Evolutionary conservation across 2,113 vertebrate genomes (phyloP).

Genomic region (Otis tarda): DNA sequence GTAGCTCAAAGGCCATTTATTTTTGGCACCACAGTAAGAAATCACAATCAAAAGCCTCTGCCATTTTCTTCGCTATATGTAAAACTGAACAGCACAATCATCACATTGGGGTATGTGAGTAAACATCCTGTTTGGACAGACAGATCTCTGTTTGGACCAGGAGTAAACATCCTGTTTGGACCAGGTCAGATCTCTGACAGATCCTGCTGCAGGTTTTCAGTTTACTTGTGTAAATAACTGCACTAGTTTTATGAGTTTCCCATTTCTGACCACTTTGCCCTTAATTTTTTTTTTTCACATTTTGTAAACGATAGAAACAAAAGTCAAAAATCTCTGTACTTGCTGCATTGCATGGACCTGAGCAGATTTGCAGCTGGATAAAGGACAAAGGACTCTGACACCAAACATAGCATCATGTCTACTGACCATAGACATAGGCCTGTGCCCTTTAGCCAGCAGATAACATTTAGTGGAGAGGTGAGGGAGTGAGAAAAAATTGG

Average conservation of each 20-base stretch:
- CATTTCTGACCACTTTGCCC: not conserved
- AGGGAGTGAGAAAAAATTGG: not conserved
- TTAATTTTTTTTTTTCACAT: not conserved
- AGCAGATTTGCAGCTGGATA: not conserved
- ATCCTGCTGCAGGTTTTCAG: not conserved
- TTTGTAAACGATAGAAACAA: conserved; percentile 8
- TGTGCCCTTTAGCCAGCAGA: not conserved
- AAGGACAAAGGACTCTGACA: not conserved
- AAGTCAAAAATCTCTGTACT: not conserved
- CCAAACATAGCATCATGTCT: not conserved
- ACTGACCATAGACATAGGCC: not conserved
- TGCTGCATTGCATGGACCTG: not conserved
- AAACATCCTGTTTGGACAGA: not conserved
- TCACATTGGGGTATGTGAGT: not conserved
- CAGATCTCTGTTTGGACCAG: no score
- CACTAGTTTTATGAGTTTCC: not conserved
- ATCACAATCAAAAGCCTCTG: not conserved
- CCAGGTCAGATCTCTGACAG: not conserved
- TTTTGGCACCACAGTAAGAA: not conserved
- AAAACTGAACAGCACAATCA: not conserved
- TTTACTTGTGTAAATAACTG: not conserved
- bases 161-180: not conserved
- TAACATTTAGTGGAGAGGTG: not conserved
- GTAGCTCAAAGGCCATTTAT: not conserved
- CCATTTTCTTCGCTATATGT: not conserved